Evolutionary conservation across 2,888 invertebrate species (phyloP), one percentile per base, ranked within the genome.

Genomic region (Pyrochroa serraticornis): DNA sequence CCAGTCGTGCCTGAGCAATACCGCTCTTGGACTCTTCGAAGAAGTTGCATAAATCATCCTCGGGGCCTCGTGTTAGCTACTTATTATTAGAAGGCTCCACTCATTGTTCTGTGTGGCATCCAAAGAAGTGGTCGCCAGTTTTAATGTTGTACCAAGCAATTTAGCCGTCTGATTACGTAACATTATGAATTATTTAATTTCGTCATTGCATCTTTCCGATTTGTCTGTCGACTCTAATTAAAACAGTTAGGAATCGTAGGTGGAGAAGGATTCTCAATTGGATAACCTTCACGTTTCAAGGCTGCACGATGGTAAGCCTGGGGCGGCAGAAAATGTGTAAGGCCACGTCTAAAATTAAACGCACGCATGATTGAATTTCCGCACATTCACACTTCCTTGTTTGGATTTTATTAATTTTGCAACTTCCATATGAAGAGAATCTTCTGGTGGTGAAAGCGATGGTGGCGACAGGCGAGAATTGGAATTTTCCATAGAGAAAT

Each of bases 301-400:
- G 58, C 53, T 58, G 39, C 38, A 51, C 41, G 7, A 52, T 37
- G 39, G 30, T 47, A 52, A 38, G 37, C 58, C 47, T 43, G 38
- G 51, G 52, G 53, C 53, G 44, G 43, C 48, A 43, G 47, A 58
- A 45, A 58, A 55, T 55, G 54, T 55, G 48, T 55, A 55, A 55
- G 54, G 54, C 54, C 54, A 55, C 48, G 48, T 36, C 48, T 55
- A 47, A 55, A 53, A 55, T 55, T 55, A 55, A 48, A 47, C 48
- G 37, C 54, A 55, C 54, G 54, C 54, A 47, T 55, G 51, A 46
- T 57, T 46, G 35, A 46, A 58, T 36, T 50, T 41, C 39, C 41
- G 32, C 34, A 33, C 47, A 52, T 42, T 38, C 46, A 36, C 37
- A 52, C 47, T 58, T 52, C 51, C 45, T 52, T n/a, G 42, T 58